Evolutionary conservation across 2,113 vertebrate genomes (phyloP).

Genomic region (Taxidea taxus): DNA sequence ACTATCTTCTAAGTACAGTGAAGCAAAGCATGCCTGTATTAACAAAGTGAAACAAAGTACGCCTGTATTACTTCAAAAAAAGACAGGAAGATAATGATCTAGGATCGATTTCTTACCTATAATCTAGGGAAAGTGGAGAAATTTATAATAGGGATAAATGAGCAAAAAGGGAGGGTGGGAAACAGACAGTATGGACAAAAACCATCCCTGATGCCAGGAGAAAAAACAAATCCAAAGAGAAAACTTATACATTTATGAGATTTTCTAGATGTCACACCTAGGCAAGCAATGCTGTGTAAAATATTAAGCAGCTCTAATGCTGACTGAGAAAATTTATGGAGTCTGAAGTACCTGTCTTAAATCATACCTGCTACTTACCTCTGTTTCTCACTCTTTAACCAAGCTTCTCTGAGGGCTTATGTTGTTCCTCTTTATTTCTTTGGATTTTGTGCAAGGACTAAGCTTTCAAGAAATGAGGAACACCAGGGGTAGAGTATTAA

Average conservation of each 20-base stretch:
- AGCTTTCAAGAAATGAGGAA: slow-evolving; percentile 41
- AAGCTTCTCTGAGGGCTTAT: slow-evolving; percentile 59
- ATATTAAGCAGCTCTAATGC: slow-evolving; percentile 80
- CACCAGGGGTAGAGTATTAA: background rate
- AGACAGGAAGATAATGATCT: background rate
- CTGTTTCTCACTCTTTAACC: slow-evolving; percentile 70
- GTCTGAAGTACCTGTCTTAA: slow-evolving; percentile 78
- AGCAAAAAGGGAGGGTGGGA: background rate
- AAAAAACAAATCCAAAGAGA: background rate
- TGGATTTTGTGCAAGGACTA: slow-evolving; percentile 26
- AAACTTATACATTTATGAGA: slow-evolving; percentile 64
- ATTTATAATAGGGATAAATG: background rate
- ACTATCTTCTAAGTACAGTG: background rate
- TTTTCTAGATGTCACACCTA: slow-evolving; percentile 77
- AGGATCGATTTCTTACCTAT: background rate
- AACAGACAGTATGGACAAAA: background rate
- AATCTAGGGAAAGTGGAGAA: background rate
- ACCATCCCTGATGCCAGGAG: background rate
- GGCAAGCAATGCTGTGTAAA: slow-evolving; percentile 78
- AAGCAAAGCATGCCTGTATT: background rate
- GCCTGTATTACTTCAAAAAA: slow-evolving; percentile 15
- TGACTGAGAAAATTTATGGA: slow-evolving; percentile 81
- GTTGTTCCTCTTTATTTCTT: slow-evolving; percentile 41
- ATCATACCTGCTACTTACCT: slow-evolving; percentile 71
- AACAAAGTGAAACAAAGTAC: background rate